A percentile compares a stretch with the other conserved stretches of the same genome.
These are phyloP conservation scores for Cryptomyrus ogoouensis DNA, from an alignment of 2,113 vertebrate species.

Conservation along the genomic window DNA sequence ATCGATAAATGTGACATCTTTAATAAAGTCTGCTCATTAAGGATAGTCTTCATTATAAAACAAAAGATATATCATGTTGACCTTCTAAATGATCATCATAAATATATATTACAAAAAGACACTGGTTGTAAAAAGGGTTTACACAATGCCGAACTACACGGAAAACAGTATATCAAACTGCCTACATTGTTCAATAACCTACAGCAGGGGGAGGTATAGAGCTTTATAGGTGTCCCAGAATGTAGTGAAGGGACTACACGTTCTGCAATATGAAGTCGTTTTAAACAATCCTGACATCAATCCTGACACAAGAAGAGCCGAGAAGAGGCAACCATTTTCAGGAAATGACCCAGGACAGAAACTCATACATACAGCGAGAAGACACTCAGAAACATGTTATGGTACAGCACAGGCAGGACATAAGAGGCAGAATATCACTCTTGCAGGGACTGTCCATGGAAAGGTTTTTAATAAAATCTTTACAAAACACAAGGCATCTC, in stretches of 20 bases:
- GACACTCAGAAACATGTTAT: neutral
- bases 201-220: neutral
- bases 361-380: neutral
- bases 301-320: neutral
- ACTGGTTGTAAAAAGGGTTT: neutral
- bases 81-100: neutral
- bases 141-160: neutral
- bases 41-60: constrained; percentile 3
- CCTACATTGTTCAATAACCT: neutral
- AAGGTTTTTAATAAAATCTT: neutral
- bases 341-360: neutral
- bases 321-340: neutral
- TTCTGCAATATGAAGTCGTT: neutral
- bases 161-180: neutral
- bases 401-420: neutral
- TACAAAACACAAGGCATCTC: neutral
- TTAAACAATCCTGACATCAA: neutral
- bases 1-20: neutral
- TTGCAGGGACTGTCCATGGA: neutral
- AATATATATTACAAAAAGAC: constrained; percentile 10
- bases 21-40: neutral
- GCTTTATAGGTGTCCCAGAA: neutral
- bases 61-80: neutral
- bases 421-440: neutral
- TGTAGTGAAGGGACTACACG: neutral